Conservation (phyloP, 2,113 vertebrate species). For the Urocynchramus pylzowi region DNA sequence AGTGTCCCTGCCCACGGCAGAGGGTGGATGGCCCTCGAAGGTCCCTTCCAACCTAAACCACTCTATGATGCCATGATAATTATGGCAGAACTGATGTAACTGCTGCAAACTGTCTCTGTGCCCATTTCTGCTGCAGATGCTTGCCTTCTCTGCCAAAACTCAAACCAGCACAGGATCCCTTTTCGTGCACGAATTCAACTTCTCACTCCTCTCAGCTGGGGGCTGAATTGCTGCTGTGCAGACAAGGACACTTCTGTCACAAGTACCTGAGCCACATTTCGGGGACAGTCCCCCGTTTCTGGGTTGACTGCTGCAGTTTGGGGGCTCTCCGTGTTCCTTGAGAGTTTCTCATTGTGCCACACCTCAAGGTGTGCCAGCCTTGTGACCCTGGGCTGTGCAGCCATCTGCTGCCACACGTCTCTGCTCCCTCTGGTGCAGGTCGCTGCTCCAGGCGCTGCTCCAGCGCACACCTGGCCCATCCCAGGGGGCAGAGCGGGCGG, state of each 20-base stretch:
- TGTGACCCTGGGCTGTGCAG: neutral
- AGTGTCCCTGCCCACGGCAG: neutral
- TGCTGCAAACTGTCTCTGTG: neutral
- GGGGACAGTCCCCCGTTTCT: neutral
- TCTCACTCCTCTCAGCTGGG: neutral
- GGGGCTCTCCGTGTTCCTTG: neutral
- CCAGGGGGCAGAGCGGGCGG: neutral
- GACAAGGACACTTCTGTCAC: neutral
- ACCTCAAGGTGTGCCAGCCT: too few relatives aligned
- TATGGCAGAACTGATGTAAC: neutral
- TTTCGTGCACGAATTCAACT: neutral
- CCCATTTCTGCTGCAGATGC: neutral
- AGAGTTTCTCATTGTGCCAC: neutral
- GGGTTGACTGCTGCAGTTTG: neutral
- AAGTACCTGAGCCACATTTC: neutral
- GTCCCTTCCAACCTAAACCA: neutral
- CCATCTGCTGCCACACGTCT: neutral
- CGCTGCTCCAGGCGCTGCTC: neutral
- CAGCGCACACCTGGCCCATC: accelerated
- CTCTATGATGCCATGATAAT: neutral
- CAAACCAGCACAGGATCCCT: neutral
- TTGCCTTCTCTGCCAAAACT: neutral
- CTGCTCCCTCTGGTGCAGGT: neutral
- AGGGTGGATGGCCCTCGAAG: neutral
- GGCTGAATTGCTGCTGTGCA: neutral